A percentile compares a stretch with the other conserved stretches of the same genome.
Evolutionary conservation across 2,888 invertebrate species (phyloP).

Genomic region (Doris montereyensis): DNA sequence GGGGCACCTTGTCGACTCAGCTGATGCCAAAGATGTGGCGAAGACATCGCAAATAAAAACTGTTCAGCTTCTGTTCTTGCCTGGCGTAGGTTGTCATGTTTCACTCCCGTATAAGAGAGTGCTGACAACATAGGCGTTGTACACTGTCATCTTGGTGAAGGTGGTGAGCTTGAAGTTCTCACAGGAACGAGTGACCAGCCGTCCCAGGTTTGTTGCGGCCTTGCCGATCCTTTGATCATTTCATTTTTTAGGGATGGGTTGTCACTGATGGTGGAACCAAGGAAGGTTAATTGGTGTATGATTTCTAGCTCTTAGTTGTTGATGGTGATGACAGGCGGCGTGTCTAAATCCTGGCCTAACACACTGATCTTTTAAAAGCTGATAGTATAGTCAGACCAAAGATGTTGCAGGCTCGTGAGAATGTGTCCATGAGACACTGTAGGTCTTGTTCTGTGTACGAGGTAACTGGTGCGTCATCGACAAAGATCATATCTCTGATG

Average conservation of each 20-base stretch:
- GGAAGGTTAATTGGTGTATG: no score
- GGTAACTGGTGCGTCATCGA: constrained; percentile 7
- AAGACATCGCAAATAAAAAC: neutral
- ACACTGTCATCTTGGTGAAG: neutral
- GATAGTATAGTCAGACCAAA: constrained; percentile 20
- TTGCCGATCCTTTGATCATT: no score
- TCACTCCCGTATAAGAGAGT: constrained; percentile 17
- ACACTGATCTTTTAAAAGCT: no score
- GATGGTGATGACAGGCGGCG: no score
- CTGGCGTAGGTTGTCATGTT: constrained; percentile 2
- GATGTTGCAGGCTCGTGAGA: constrained; percentile 17
- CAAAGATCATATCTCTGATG: neutral
- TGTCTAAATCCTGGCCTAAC: no score
- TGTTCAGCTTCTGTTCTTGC: no score
- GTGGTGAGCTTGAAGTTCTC: neutral
- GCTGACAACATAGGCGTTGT: no score
- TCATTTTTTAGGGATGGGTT: no score
- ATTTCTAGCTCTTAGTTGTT: no score
- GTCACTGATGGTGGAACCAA: no score
- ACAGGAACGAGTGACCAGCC: neutral
- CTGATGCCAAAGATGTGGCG: neutral
- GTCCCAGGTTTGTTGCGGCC: neutral
- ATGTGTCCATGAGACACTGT: constrained; percentile 26
- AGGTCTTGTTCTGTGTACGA: neutral
- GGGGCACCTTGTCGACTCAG: neutral